Evolutionary conservation across 2,888 invertebrate genomes (phyloP), one percentile per base, ranked within the genome.

Genomic region (Rhamphomyia laevipes): DNA sequence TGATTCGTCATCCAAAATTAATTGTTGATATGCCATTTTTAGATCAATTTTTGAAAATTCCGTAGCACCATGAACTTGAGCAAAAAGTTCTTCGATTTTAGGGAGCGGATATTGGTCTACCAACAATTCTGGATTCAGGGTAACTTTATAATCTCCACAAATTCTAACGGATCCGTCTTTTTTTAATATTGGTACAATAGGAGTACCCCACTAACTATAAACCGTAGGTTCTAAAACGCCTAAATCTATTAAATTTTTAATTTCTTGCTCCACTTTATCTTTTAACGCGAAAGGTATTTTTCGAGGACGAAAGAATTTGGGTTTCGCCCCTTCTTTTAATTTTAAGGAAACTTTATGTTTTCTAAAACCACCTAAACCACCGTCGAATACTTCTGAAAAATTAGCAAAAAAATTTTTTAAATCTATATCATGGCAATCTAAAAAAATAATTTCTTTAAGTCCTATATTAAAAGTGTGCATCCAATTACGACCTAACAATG

Each of bases 31-130:
- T 5, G 64, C 64, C 37, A 64, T 58, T 2, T 54, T 46, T 11
- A 66, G 51, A 50, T 68, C 65, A 15, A 67, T 49, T 52, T 63
- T 63, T 10, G 59, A 55, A 52, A 66, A 68, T n/a, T 50, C 45
- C 35, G 51, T 55, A 16, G 62, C 62, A 15, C 58, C 60, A 13
- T 50, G 31, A n/a, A 50, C 30, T 23, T 40, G n/a, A 12, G 40
- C 12, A 4, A 46, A 46, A 12, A 46, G 13, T 23, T 49, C 49
- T 13, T 52, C 45, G 7, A 49, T 47, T 45, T 17, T 47, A n/a
- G 48, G 48, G 13, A 47, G 21, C 17, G 47, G 45, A n/a, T 52
- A 40, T 7, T 31, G 27, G 27, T 47, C 37, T 30, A 49, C 49
- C 11, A 45, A 21, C 30, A 51, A 31, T 18, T 43, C 17, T 1